These are phyloP conservation scores for Amphimallon solstitiale DNA, from an alignment of 2,888 invertebrate species.

Conservation along the genomic window DNA sequence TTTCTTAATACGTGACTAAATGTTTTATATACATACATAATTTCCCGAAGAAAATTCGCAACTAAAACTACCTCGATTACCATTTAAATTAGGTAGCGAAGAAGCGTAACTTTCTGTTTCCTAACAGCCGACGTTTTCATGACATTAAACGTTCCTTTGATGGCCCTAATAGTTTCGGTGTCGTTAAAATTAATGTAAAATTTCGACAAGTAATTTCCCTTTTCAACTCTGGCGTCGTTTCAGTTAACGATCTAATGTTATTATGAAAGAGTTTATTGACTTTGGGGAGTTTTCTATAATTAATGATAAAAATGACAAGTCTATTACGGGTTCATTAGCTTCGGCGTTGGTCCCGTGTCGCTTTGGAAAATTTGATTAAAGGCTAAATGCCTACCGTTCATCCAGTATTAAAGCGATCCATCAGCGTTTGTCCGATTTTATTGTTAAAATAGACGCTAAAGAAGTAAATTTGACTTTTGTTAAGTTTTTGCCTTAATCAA, in stretches of 20 bases:
- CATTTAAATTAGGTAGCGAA: constrained; percentile 16
- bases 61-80: constrained; percentile 18
- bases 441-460: background rate
- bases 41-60: constrained; percentile 6
- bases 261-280: constrained; percentile 35
- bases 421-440: background rate
- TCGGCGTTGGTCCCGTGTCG: background rate
- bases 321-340: constrained; percentile 37
- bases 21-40: background rate
- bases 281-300: constrained; percentile 32
- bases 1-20: too few relatives aligned
- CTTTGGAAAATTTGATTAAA: constrained; percentile 11
- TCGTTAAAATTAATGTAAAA: constrained; percentile 26
- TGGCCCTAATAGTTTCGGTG: constrained; percentile 18
- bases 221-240: constrained; percentile 14
- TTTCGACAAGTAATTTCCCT: constrained; percentile 32
- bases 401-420: background rate
- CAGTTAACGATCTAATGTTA: constrained; percentile 19
- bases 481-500: too few relatives aligned
- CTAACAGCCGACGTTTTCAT: background rate
- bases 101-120: constrained; percentile 15
- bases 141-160: constrained; percentile 19
- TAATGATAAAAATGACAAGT: constrained; percentile 38
- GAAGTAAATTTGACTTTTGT: constrained; percentile 1
- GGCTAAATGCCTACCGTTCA: constrained; percentile 2